Evolutionary conservation across 2,797 vertebrate genomes (phyloP), one percentile per base, ranked within the genome.

Genomic region (Myotis vivesi): DNA sequence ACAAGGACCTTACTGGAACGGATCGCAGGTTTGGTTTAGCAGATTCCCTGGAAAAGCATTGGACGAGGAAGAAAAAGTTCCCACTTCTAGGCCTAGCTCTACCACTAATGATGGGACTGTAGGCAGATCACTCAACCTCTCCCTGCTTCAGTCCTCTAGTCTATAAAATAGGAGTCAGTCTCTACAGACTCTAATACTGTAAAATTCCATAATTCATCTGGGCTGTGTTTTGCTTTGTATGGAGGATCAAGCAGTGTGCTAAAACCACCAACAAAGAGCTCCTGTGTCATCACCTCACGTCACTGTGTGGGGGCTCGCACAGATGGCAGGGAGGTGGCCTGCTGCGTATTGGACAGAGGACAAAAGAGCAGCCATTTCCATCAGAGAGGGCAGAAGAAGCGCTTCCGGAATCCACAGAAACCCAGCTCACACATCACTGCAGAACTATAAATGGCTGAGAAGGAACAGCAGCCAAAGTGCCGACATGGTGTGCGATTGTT

Each of bases 261-360:
- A 36, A 85, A 92, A 62, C 55, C 87, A 87, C n/a, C 94, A 87
- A 51, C 75, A 75, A 84, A 68, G 33, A 87, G 79, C 83, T 76
- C 13, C 85, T 71, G 5, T 88, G 87, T 79, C 75, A 86, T 86
- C 64, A 76, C 30, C 51, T 80, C 13, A 1, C 64, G 76, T 75
- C 66, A 44, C 64, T 80, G 30, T 69, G 41, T 12, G 23, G n/a
- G 84, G 57, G 20, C 23, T 81, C 10, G 51, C 69, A 86, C 94
- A 94, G 91, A 93, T 84, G 94, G 89, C 87, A 96, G 46, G 89
- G 91, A 95, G 88, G 85, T 41, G 19, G 90, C 90, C 84, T 95
- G 89, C 94, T 95, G 90, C 64, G 77, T 84, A 51, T 23, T 94
- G 87, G 91, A 82, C 46, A 89, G 51, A 89, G 68, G 82, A 87